Percentiles rank a stretch among this genome's conserved stretches.
These are phyloP conservation scores for Halictus quadricinctus DNA, from an alignment of 2,888 invertebrate species.

Conservation along the genomic window DNA sequence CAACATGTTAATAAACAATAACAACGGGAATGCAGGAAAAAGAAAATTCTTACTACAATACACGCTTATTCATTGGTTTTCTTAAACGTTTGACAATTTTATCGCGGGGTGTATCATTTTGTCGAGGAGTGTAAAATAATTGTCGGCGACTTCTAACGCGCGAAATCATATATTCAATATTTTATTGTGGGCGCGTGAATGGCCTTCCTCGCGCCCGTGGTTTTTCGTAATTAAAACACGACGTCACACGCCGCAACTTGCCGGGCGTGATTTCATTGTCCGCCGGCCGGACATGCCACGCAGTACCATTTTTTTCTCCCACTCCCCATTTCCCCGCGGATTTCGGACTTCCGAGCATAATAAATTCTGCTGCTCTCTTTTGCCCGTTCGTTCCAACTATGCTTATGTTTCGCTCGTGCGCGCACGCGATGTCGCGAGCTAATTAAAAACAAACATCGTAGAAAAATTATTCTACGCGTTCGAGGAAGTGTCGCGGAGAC, in stretches of 20 bases:
- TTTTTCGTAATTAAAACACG: conserved; percentile 42
- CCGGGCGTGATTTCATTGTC: conserved; percentile 36
- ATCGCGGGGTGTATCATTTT: neutral
- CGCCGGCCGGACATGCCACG: conserved; percentile 16
- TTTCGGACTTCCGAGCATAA: conserved; percentile 47
- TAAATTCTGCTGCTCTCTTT: conserved; percentile 62
- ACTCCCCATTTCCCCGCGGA: conserved; percentile 12
- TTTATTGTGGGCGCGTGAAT: conserved; percentile 5
- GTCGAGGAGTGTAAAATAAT: conserved; percentile 13
- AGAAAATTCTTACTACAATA: neutral
- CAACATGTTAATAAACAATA: no score
- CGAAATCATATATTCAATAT: conserved; percentile 34
- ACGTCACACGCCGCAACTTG: neutral
- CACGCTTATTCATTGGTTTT: neutral
- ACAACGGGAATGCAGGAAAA: no score
- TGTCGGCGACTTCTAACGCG: neutral
- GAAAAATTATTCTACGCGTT: neutral
- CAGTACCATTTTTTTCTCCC: conserved; percentile 8
- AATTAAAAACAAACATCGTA: conserved; percentile 11
- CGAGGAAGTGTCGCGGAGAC: neutral
- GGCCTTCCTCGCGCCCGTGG: neutral
- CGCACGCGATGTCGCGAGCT: neutral
- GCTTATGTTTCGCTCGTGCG: conserved; percentile 51
- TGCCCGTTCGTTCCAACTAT: conserved; percentile 33
- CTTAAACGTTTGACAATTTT: neutral